Percentiles rank a stretch among this genome's conserved stretches.
phyloP scores from a whole-genome alignment of 2,888 invertebrate genomes.

The Clusia tigrina region DNA sequence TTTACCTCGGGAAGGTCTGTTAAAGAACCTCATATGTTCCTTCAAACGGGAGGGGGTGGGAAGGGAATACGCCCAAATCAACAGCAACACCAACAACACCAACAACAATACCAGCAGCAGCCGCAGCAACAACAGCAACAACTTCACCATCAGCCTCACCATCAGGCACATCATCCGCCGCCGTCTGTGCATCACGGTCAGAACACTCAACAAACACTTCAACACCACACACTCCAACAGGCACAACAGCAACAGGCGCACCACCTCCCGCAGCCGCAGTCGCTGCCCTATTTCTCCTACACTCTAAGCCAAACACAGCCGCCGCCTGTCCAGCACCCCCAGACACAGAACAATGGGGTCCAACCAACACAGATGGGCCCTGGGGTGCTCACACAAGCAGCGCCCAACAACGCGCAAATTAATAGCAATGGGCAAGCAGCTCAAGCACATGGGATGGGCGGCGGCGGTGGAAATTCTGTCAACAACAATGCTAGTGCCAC shows the following conservation, averaged over 20 bases:
- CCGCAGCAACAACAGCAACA: slow-evolving; percentile 41
- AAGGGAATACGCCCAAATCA: slow-evolving; percentile 56
- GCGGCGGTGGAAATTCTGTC: slow-evolving; percentile 21
- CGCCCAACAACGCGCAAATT: slow-evolving; percentile 4
- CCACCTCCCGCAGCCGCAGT: slow-evolving; percentile 22
- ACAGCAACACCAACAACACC: slow-evolving; percentile 53
- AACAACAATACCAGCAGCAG: slow-evolving; percentile 36
- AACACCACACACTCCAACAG: slow-evolving; percentile 36
- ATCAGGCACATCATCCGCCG: slow-evolving; percentile 35
- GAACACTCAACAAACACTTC: slow-evolving; percentile 29
- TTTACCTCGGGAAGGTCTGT: slow-evolving; percentile 44
- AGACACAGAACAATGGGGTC: slow-evolving; percentile 25
- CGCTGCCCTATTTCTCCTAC: slow-evolving; percentile 27
- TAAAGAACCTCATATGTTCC: slow-evolving; percentile 61
- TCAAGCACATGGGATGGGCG: slow-evolving; percentile 17
- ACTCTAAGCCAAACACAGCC: slow-evolving; percentile 33
- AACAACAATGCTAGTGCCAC: neutral
- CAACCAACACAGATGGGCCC: slow-evolving; percentile 31
- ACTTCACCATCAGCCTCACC: slow-evolving; percentile 46
- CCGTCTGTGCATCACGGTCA: slow-evolving; percentile 38
- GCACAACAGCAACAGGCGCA: slow-evolving; percentile 31
- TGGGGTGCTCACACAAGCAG: slow-evolving; percentile 32
- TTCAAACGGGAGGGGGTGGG: slow-evolving; percentile 62
- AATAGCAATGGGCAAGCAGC: slow-evolving; percentile 13
- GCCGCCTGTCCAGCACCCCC: slow-evolving; percentile 28